Conservation (phyloP, 2,113 vertebrate genomes). For the Apistogramma diplotaenia region DNA sequence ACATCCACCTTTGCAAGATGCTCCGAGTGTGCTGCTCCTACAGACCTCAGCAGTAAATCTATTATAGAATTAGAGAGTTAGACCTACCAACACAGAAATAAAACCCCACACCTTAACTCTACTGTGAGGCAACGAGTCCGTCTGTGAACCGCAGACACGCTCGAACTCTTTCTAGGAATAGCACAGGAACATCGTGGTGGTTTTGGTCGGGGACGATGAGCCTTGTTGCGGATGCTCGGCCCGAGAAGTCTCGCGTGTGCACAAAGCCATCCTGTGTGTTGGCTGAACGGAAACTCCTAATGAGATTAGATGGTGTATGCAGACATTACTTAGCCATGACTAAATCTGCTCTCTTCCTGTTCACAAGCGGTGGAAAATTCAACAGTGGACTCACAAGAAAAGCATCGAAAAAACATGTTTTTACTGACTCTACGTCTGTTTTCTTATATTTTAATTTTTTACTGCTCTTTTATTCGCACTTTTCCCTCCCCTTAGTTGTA, state of each 20-base stretch:
- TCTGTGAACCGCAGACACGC: neutral
- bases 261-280: constrained; percentile 93
- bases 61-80: neutral
- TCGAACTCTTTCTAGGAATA: constrained; percentile 29
- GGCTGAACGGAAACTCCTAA: constrained; percentile 94
- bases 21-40: neutral
- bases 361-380: constrained; percentile 87
- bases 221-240: constrained; percentile 47
- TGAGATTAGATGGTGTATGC: constrained; percentile 96
- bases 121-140: neutral
- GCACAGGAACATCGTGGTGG: constrained; percentile 2
- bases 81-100: neutral
- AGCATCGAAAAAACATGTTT: constrained; percentile 9
- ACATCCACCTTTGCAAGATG: constrained; percentile 35
- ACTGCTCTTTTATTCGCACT: neutral
- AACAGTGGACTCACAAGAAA: constrained; percentile 70
- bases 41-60: neutral
- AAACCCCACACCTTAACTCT: neutral
- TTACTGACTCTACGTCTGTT: neutral
- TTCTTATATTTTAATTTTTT: neutral
- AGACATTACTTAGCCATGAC: constrained; percentile 97
- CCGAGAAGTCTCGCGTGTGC: constrained; percentile 62
- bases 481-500: neutral
- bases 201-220: constrained; percentile 13
- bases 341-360: constrained; percentile 94